Base-by-base conservation (phyloP, 2,888 invertebrate genomes). In the Meteorus colon region DNA sequence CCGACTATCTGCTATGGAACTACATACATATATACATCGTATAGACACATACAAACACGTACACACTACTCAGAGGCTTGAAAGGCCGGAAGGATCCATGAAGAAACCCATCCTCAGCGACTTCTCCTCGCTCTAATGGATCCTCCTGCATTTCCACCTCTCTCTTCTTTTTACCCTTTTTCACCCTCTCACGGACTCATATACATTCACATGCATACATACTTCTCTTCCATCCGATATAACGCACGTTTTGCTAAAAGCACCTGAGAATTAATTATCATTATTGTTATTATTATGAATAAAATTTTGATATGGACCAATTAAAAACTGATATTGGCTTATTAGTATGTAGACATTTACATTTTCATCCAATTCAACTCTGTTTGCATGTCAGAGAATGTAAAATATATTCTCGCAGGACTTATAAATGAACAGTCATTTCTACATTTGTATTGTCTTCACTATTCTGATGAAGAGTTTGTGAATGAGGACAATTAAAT, bases 11-110 rank as follows among this genome's bases (percentile, higher is more conserved):
- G 19, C 55, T 76, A 75, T 16, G 27, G 66, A 74, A 74, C 69
- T 63, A 73, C 77, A 55, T 55, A 19, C n/a, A 48, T 48, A 45
- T 45, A 19, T 24, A 55, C n/a, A 8, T 55, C 41, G 59, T 68
- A 68, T 73, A 48, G 24, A 24, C 73, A 78, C 73, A 75, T 78
- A 77, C 78, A 75, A 74, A 48, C 66, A 74, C 69, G 74, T 66
- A 74, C 78, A 73, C n/a, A 55, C n/a, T 19, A 1, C 19, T 8
- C n/a, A 68, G 73, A 66, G 75, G 75, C 72, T 79, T 81, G 78
- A 81, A 82, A 81, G 81, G 80, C 80, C 79, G 79, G 82, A 81
- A 81, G 80, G 37, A 70, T 70, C 69, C 55, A 55, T 51, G 34
- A 59, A 59, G 48, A 80, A 75, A 77, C 71, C 73, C 77, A 72